Conservation (phyloP, 1,140 invertebrate genomes). For the Pseudomyrmex pallidus region DNA sequence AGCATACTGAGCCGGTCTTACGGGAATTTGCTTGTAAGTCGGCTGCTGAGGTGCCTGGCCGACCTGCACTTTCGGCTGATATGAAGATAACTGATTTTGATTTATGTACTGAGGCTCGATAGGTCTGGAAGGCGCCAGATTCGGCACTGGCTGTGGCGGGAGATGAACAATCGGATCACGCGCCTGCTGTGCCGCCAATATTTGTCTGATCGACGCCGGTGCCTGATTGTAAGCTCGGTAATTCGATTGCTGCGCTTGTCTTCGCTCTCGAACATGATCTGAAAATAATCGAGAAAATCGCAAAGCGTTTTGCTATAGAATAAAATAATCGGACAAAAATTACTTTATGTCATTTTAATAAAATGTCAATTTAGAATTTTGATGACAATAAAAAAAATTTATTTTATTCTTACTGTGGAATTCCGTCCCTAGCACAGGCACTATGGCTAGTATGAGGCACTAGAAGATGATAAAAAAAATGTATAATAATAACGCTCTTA, state of each 20-base stretch:
- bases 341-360: background rate
- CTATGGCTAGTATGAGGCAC: constrained; percentile 47
- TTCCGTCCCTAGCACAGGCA: constrained; percentile 38
- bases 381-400: background rate
- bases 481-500: background rate
- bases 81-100: constrained; percentile 59
- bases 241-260: constrained; percentile 70
- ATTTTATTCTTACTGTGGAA: constrained; percentile 22
- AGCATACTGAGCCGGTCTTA: constrained; percentile 47
- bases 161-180: constrained; percentile 79
- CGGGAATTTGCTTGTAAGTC: constrained; percentile 70
- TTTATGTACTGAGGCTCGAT: constrained; percentile 53
- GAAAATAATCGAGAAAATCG: constrained; percentile 27
- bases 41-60: constrained; percentile 72
- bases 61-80: constrained; percentile 70
- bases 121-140: constrained; percentile 61
- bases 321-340: background rate
- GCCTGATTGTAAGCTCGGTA: constrained; percentile 79
- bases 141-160: constrained; percentile 74
- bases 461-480: constrained; percentile 31
- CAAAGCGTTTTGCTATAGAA: constrained; percentile 1
- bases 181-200: constrained; percentile 77
- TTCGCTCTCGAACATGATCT: constrained; percentile 70
- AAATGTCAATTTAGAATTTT: too few species aligned
- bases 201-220: constrained; percentile 78